Evolutionary conservation across 1,140 invertebrate species (phyloP), one percentile per base, ranked within the genome.

Genomic region (Druon quercuslanigerum): DNA sequence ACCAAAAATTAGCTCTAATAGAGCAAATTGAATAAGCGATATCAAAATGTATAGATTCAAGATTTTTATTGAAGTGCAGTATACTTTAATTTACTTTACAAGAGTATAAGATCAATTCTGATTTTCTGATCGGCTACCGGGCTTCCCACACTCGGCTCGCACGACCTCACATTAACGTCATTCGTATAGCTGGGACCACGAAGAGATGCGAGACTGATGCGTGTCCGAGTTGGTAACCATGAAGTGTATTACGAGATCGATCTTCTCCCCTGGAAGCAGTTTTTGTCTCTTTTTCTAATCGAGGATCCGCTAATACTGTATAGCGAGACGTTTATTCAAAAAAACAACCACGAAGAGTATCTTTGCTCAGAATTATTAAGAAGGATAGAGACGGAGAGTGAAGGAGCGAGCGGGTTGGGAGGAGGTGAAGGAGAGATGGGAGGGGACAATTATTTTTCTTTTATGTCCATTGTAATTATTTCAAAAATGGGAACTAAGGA

Each of bases 131-230:
- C 74, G 20, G 71, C 83, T 82, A 60, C 82, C 50, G 79, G 81
- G 78, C 84, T 87, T 88, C 87, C 85, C 87, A 88, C 85, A 88
- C 85, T 87, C 83, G 85, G 82, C 84, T 86, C 87, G 85, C 87
- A 88, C 87, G 87, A 87, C 77, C 83, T 83, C 79, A 78, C 83
- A 87, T 87, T 87, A 83, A 84, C 77, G 82, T 80, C 74, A 75
- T 82, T 84, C 73, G 79, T 81, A 75, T 73, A 78, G 72, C 77
- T 77, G 71, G 78, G 78, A 80, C 76, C 82, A 83, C 79, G 76
- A 77, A 56, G 76, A 87, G 79, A 87, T 84, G 82, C 84, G 83
- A 84, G 82, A 85, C 83, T 84, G 84, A 87, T 87, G 87, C 85
- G 87, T 87, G 85, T 88, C 87, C 83, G 79, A 79, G 77, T 52